Evolutionary conservation across 2,888 invertebrate species (phyloP), one percentile per base, ranked within the genome.

Genomic region (Agrenia bidenticulata): DNA sequence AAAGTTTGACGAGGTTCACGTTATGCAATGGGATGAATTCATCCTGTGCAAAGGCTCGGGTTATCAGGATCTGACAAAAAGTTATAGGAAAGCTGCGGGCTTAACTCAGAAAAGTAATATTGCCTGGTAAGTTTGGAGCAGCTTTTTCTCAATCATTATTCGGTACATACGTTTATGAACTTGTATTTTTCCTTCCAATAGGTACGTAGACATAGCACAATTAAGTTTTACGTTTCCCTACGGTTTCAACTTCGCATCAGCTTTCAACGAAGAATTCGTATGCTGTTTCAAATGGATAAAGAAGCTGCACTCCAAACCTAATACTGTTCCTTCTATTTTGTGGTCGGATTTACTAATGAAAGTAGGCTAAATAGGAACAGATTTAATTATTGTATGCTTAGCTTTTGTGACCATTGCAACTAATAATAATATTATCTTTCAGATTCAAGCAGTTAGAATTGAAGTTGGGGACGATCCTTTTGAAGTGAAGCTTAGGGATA

Each of bases 401-500:
- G 37, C 1, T 24, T 61, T 58, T 21, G 45, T 26, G 49, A 17
- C 59, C 23, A 17, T 60, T 21, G 27, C 15, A 66, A 50, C 32
- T 39, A 42, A 50, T 56, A 27, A 24, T n/a, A n/a, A n/a, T n/a
- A n/a, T n/a, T n/a, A n/a, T n/a, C n/a, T 56, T 24, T 55, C 77
- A 90, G 89, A 86, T 92, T 23, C 89, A 94, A 81, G 90, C 91
- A 77, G 89, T 94, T 77, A 80, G 90, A 1, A 86, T 99, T 76
- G 95, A 97, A 82, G 88, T 99, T 82, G 90, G 90, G 73, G 99
- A 99, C 79, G 98, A 99, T 85, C 97, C 97, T 0, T 98, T 99
- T 79, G 99, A 99, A 82, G 94, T 97, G 2, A 93, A 92, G 78
- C 82, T 99, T 7, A 86, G 96, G 0, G 95, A 97, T 77, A 98